Evolutionary conservation across 2,797 vertebrate genomes (phyloP), one percentile per base, ranked within the genome.

Genomic region (Liparis tanakae): DNA sequence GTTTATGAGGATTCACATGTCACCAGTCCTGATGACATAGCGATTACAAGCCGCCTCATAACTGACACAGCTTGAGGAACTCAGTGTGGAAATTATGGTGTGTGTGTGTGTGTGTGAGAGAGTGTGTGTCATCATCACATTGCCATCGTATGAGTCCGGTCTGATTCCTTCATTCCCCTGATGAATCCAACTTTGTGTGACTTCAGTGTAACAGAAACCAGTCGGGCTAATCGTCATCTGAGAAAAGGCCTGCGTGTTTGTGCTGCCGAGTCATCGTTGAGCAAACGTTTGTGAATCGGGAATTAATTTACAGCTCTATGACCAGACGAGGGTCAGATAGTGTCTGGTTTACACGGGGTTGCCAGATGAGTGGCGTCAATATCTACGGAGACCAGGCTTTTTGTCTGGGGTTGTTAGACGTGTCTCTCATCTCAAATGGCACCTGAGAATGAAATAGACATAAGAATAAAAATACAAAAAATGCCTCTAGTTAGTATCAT

Each of bases 281-380:
- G 78, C 64, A 70, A 74, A 13, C 37, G 17, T 68, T 78, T 81
- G 62, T 76, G 51, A 62, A 55, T 67, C 46, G 56, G 30, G 9
- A 71, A 85, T 79, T 82, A 54, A 79, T 83, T 60, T 57, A 70
- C 62, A 50, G 57, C 41, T 39, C 37, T 36, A 37, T 59, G 53
- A 67, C 25, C 7, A 13, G 22, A 48, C 15, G 22, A 10, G 20
- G 36, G 15, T 53, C 18, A 67, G 17, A 41, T 22, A 15, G 7
- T n/a, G 25, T 64, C 50, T 30, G 4, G 46, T 64, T 63, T 20
- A 66, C 41, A 3, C 41, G 17, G 10, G 25, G 12, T 56, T 30
- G 25, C 50, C 20, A 65, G 34, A 81, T 70, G 20, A 57, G 36
- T 57, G n/a, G n/a, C 54, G 8, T 59, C 33, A 41, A 2, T 56